Evolutionary conservation across 2,113 vertebrate genomes (phyloP).

Genomic region (Fukomys damarensis): DNA sequence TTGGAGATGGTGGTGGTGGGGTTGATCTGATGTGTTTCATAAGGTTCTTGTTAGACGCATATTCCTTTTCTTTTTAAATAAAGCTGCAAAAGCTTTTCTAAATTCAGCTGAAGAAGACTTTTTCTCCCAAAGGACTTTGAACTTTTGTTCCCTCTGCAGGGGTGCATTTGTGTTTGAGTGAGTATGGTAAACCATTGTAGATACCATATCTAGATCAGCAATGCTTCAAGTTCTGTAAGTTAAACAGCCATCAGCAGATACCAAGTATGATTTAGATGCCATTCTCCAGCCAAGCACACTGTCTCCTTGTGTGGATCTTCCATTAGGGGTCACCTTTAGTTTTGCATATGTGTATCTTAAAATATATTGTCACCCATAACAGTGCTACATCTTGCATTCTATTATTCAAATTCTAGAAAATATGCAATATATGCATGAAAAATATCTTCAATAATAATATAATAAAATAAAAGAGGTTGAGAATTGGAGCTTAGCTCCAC

Average conservation of each 20-base stretch:
- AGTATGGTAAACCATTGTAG: neutral
- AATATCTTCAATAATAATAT: neutral
- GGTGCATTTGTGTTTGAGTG: neutral
- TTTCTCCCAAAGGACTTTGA: neutral
- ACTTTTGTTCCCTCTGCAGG: neutral
- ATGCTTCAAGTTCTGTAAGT: neutral
- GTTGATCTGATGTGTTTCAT: neutral
- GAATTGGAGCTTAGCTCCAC: neutral
- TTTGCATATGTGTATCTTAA: conserved; percentile 15
- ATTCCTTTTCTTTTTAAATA: neutral
- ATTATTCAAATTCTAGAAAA: conserved; percentile 30
- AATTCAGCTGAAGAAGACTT: neutral
- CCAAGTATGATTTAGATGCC: neutral
- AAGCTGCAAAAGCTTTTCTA: no score
- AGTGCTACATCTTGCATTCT: conserved; percentile 21
- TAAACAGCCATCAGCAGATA: neutral
- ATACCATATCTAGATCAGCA: neutral
- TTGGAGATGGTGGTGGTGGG: neutral
- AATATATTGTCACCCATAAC: neutral
- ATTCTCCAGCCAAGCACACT: neutral
- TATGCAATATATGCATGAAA: neutral
- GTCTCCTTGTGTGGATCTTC: neutral
- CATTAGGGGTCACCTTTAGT: neutral
- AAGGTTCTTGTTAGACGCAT: neutral
- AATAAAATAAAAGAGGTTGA: neutral